These are phyloP conservation scores for Notospermus geniculatus DNA, from an alignment of 1,140 invertebrate genomes.

Conservation along the genomic window DNA sequence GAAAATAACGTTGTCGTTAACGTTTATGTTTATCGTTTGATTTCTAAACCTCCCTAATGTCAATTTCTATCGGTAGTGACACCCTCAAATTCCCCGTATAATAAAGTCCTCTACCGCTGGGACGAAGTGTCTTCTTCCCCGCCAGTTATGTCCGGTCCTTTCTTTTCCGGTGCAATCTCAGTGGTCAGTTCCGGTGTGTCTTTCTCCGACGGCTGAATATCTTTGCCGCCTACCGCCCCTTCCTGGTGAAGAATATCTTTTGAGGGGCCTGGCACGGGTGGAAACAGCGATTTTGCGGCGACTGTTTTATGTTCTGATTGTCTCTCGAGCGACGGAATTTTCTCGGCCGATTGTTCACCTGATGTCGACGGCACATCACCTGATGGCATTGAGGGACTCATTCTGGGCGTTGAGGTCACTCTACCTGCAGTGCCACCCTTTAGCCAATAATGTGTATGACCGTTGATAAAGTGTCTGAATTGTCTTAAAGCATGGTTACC, in stretches of 20 bases:
- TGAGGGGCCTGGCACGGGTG: neutral
- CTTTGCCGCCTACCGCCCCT: neutral
- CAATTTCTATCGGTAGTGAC: no score
- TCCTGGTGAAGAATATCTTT: neutral
- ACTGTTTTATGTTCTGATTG: neutral
- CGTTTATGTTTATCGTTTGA: no score
- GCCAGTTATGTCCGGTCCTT: neutral
- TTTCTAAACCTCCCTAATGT: no score
- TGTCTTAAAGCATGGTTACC: slow-evolving; percentile 48
- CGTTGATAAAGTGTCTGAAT: slow-evolving; percentile 47
- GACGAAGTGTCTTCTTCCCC: no score
- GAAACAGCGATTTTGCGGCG: neutral
- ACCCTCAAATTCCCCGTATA: no score
- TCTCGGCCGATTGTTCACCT: no score
- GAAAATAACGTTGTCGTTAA: no score
- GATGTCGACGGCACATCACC: no score
- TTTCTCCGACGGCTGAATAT: neutral
- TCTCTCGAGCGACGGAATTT: no score
- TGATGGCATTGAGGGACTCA: no score
- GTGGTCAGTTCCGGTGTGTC: neutral
- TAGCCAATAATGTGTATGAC: slow-evolving; percentile 43
- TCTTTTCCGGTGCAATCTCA: neutral
- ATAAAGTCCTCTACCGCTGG: no score
- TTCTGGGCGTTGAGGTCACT: no score
- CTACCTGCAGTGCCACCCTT: slow-evolving; percentile 28